Conservation (phyloP, 2,113 vertebrate species). For the Cynopterus brachyotis region DNA sequence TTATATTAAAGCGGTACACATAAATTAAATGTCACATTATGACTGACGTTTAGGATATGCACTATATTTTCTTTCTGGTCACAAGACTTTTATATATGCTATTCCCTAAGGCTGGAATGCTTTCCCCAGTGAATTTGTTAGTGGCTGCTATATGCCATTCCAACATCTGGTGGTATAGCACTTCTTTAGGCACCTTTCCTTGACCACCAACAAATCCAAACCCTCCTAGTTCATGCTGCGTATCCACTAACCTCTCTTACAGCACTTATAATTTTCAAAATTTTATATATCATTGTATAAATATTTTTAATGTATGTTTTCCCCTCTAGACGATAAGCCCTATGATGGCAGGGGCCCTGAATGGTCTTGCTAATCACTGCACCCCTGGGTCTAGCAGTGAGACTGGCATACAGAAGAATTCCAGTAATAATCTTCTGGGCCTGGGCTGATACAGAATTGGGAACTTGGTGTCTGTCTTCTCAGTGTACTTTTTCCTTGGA, state of each 20-base stretch:
- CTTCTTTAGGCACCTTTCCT: neutral
- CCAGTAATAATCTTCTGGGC: neutral
- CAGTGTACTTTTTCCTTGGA: constrained; percentile 59
- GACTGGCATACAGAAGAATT: neutral
- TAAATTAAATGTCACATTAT: neutral
- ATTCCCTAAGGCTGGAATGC: neutral
- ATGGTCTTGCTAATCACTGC: neutral
- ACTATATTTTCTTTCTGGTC: neutral
- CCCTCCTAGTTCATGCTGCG: neutral
- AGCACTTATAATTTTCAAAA: neutral
- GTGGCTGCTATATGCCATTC: neutral
- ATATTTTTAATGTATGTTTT: neutral
- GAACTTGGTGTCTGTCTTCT: neutral
- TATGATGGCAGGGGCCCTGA: neutral
- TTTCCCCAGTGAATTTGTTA: neutral
- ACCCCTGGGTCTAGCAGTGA: neutral
- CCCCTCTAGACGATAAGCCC: neutral
- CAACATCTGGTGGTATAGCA: neutral
- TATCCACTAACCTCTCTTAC: neutral
- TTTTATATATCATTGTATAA: neutral
- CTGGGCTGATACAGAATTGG: neutral
- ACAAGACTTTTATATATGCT: neutral
- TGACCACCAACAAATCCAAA: neutral
- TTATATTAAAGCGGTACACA: neutral
- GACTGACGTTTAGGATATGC: neutral